These are phyloP conservation scores for Sebastes melanostomus DNA, from an alignment of 2,797 vertebrate species.

Conservation along the genomic window DNA sequence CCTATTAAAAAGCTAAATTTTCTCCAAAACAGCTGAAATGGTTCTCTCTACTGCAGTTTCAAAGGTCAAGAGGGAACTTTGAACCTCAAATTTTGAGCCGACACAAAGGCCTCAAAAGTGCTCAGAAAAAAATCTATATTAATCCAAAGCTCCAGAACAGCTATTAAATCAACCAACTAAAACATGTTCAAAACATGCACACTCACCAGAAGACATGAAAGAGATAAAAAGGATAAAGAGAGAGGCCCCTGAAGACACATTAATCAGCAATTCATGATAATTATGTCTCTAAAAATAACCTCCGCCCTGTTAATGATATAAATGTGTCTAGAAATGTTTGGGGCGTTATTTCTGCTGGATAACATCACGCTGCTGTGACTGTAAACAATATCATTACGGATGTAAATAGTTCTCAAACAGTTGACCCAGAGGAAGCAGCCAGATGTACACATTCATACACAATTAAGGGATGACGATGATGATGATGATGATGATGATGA, in stretches of 20 bases:
- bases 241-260: background rate
- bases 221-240: background rate
- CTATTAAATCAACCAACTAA: background rate
- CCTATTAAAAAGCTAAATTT: background rate
- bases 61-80: background rate
- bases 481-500: background rate
- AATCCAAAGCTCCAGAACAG: background rate
- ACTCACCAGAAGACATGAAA: background rate
- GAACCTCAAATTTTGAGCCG: background rate
- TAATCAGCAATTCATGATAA: background rate
- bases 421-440: background rate
- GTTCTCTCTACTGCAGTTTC: too few relatives aligned
- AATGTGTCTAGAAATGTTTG: background rate
- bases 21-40: background rate
- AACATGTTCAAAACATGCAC: background rate
- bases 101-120: background rate
- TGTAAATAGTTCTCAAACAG: background rate
- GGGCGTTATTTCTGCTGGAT: slow-evolving; percentile 7
- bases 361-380: slow-evolving; percentile 24
- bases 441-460: background rate
- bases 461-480: slow-evolving; percentile 5
- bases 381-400: slow-evolving; percentile 35
- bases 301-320: slow-evolving; percentile 6
- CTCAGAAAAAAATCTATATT: background rate
- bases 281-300: slow-evolving; percentile 13